Evolutionary conservation across 2,113 vertebrate genomes (phyloP), one percentile per base, ranked within the genome.

Genomic region (Barnardius zonarius): DNA sequence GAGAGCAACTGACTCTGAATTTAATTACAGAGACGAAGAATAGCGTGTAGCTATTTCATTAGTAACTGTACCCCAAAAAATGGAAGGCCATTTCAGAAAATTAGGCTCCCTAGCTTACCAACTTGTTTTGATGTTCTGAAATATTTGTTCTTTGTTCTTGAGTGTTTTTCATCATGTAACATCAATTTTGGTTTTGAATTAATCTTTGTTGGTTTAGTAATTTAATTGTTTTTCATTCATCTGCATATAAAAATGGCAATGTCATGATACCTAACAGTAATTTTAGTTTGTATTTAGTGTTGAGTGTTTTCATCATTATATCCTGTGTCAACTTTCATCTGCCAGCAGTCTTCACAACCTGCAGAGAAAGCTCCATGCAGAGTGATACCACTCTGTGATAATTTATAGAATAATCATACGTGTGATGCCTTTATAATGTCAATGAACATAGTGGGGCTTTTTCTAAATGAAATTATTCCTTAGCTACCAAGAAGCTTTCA

Each of bases 41-140:
- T 6, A 76, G 15, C 25, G 5, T 23, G 49, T 44, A 54, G n/a
- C 57, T 82, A 43, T 68, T 66, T 77, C 51, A 68, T 30, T 66
- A 74, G 49, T 25, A 0, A 44, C 23, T 86, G 18, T 49, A 75
- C 28, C 24, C 23, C 43, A 39, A 55, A 67, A 90, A 75, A 46
- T 18, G 41, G 59, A 83, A 88, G 69, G 37, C 81, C 37, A 46
- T 93, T 92, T 92, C 72, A 84, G 59, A 75, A 95, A 91, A 82
- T 68, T 51, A 23, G n/a, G 31, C 4, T 68, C 31, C 25, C 3
- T 73, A 44, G 49, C 67, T 86, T 83, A 52, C 25, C 18, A 70
- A 16, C 22, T 68, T 37, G 5, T 49, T 81, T 74, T 52, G 83
- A 28, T 33, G 10, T 41, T 91, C 37, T 66, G 19, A 89, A 90